Conservation (phyloP, 2,888 invertebrate species). For the Hirudinaria manillensis region DNA sequence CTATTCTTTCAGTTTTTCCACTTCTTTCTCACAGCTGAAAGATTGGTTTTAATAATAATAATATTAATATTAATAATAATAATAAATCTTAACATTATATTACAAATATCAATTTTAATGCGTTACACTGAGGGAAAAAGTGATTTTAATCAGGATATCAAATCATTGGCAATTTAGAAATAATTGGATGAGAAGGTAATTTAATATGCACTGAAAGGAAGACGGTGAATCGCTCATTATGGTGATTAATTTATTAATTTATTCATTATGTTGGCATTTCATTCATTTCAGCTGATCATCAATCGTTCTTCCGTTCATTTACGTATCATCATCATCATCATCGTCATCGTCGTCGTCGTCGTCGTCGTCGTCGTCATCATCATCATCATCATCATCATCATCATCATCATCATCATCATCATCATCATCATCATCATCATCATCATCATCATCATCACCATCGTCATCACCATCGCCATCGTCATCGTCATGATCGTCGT, state of each 20-base stretch:
- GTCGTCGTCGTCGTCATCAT: not conserved
- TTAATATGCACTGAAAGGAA: slow-evolving; percentile 58
- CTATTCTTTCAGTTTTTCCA: not conserved
- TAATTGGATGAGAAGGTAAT: not conserved
- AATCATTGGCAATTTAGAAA: not conserved
- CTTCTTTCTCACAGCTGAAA: not conserved
- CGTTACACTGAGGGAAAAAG: too few species aligned
- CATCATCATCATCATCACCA: not conserved
- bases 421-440: slow-evolving; percentile 2
- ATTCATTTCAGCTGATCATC: not conserved
- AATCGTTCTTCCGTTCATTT: not conserved
- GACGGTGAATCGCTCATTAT: slow-evolving; percentile 62
- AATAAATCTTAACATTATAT: not conserved
- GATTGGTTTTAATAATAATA: not conserved
- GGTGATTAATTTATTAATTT: too few species aligned
- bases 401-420: slow-evolving; percentile 21
- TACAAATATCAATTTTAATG: not conserved
- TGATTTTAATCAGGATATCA: not conserved
- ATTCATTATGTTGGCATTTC: too few species aligned
- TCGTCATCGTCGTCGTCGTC: not conserved
- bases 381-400: slow-evolving; percentile 15
- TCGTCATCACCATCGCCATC: slow-evolving; percentile 5
- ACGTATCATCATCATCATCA: not conserved
- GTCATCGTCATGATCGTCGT: slow-evolving; percentile 9
- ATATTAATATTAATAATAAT: slow-evolving; percentile 3